Base-by-base conservation (phyloP, 2,113 vertebrate species). In the Tiliqua scincoides region DNA sequence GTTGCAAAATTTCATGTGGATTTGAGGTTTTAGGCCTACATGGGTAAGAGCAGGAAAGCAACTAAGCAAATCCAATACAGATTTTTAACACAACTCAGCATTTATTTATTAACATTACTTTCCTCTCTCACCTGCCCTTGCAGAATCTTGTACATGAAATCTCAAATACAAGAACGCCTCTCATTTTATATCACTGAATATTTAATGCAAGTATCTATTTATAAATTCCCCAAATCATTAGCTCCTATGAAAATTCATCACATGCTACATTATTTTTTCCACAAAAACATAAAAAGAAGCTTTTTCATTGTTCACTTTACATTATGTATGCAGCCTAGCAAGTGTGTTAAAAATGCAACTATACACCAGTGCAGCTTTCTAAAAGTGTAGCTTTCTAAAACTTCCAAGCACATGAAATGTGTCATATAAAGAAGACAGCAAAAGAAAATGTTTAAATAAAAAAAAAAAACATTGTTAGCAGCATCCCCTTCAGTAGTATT, bases 1-100 rank as follows among this genome's bases (percentile, higher is more conserved):
- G n/a, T 87, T 90, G 87, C 57, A 87, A 90, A 85, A 86, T 88
- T 92, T 93, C 75, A 80, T 81, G 75, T 25, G 70, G 70, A 77
- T 79, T 73, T 20, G 65, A 77, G 32, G 52, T 79, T 57, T 89
- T 67, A 61, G 23, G 30, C 37, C 86, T 80, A 88, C 4, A 59
- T 11, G 88, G 90, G 88, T 83, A 74, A 89, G 80, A 87, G 67
- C 17, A 52, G 35, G 80, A 84, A 88, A 91, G 54, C 37, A 85
- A 86, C 82, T 88, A 79, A 88, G 79, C 76, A 88, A 18, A 87
- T 91, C 21, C 12, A 79, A 61, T 37, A 59, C 61, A n/a, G 82
- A 2, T 27, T 80, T 11, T 75, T 85, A 63, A 79, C 43, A 84
- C 88, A 89, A 84, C 61, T 63, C 48, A 89, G 11, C 2, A 89